These are phyloP conservation scores for Tuta absoluta DNA, from an alignment of 2,888 invertebrate genomes.

Conservation along the genomic window DNA sequence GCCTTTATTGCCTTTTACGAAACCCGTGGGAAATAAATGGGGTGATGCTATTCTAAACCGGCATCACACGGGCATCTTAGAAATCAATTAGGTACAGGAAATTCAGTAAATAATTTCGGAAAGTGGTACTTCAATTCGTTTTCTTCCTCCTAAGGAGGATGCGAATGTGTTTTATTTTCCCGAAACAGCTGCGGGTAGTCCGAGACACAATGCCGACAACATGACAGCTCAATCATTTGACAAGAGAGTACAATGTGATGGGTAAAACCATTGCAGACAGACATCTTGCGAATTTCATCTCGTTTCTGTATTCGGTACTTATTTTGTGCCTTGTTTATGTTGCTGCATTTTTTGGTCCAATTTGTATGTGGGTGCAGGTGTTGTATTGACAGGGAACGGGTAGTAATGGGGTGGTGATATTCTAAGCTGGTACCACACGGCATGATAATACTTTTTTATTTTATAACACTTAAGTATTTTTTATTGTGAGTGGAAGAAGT, in stretches of 20 bases:
- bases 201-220: constrained; percentile 6
- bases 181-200: background rate
- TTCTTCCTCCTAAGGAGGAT: background rate
- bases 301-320: background rate
- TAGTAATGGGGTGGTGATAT: no score
- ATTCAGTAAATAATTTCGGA: constrained; percentile 9
- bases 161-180: constrained; percentile 18
- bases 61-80: no score
- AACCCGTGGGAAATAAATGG: no score
- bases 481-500: background rate
- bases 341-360: no score
- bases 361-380: no score
- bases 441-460: no score
- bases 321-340: background rate
- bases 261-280: background rate
- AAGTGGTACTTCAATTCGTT: constrained; percentile 11
- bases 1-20: no score
- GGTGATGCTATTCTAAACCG: no score
- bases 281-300: background rate
- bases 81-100: background rate
- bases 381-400: no score
- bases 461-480: no score
- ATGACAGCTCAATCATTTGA: constrained; percentile 12
- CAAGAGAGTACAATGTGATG: constrained; percentile 4
- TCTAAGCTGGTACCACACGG: background rate